These are phyloP conservation scores for Myotis myotis DNA, from an alignment of 2,797 vertebrate species.

Conservation along the genomic window DNA sequence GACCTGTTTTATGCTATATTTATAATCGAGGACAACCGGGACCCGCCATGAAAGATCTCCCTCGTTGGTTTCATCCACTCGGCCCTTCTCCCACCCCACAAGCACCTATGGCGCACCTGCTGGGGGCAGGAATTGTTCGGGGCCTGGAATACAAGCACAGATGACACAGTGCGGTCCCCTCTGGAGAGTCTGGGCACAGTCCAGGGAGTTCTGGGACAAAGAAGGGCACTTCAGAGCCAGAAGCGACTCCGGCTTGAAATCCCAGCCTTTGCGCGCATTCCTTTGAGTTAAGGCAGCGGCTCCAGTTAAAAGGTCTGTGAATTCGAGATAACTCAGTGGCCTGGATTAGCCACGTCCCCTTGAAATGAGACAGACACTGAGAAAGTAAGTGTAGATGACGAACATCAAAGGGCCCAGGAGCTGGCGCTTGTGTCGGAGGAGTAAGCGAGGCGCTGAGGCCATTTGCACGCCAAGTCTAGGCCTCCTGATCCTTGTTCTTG, in stretches of 20 bases:
- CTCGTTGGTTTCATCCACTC: not conserved
- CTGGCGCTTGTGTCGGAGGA: not conserved
- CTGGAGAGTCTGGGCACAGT: not conserved
- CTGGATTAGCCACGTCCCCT: not conserved
- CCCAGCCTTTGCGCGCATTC: not conserved
- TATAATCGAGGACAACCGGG: not conserved
- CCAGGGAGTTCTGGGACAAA: not conserved
- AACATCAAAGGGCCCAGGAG: not conserved
- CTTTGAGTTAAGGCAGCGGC: conserved; percentile 16
- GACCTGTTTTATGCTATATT: not conserved
- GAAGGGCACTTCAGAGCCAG: not conserved
- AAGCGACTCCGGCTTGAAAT: not conserved
- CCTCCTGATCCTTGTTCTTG: too few species aligned
- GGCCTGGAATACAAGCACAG: not conserved
- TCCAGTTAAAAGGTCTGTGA: not conserved
- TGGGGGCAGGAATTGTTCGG: not conserved
- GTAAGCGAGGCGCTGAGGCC: not conserved
- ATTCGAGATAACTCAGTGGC: not conserved
- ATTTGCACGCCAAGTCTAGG: not conserved
- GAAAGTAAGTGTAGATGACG: not conserved
- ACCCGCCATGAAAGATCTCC: not conserved
- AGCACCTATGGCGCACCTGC: not conserved
- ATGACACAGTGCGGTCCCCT: not conserved
- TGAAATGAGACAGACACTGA: not conserved
- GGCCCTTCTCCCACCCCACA: not conserved